Base-by-base conservation (phyloP, 2,888 invertebrate species). In the Torymus texanus region DNA sequence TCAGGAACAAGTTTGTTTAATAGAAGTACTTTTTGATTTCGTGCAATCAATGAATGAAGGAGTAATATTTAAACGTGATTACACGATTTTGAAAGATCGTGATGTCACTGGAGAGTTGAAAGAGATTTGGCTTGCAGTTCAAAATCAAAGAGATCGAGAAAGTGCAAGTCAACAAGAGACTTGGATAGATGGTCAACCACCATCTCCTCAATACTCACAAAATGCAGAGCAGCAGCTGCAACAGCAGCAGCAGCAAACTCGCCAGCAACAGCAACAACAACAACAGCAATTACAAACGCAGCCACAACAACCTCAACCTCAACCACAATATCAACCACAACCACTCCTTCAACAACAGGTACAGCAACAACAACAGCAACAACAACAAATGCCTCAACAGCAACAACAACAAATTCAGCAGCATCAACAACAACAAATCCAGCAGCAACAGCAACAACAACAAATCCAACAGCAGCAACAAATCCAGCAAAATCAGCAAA, bases 21-120 rank as follows among this genome's bases (percentile, higher is more conserved):
- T 95, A 55, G 94, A 93, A 84, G 90, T 94, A 18, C 92, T 95
- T 83, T 92, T 94, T 85, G 94, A 95, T 89, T 95, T 94, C 87
- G 94, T 95, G 55, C 95, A 95, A 87, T 93, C 93, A 16, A 94
- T 94, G 94, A 95, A 95, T 86, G 92, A 93, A 3, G 94, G 94
- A 0, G 89, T 95, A 53, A 88, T 92, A 81, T 91, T 95, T 82
- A 91, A 92, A 41, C 91, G 94, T 86, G 90, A 88, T 72, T 90
- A 88, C 68, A 84, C 92, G 14, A 93, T 95, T 82, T 87, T 95
- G 51, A 93, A 93, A 85, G 94, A 95, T 85, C 91, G 94, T 29
- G 95, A 95, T 87, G 91, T 95, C 80, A 93, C 94, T 0, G 95
- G 95, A 0, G 95, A 95, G 87, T 89, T 95, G 24, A 95, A 95